A percentile compares a stretch with the other conserved stretches of the same genome.
Conservation (phyloP, 2,888 invertebrate genomes). For the Epistrophe grossulariae region DNA sequence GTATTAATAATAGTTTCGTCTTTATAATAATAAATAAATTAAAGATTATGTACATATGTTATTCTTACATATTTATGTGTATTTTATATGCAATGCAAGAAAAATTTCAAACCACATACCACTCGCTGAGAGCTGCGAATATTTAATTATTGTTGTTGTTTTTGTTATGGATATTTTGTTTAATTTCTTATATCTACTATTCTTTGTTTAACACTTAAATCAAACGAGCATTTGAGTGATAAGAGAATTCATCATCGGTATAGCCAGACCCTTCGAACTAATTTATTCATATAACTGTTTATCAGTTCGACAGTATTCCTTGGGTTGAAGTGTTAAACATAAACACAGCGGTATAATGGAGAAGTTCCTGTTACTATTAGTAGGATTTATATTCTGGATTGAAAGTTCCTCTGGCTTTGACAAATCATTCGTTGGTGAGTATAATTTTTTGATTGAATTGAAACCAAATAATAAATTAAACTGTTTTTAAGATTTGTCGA, state of each 20-base stretch:
- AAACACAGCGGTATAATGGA: slow-evolving; percentile 12
- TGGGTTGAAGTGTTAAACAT: not conserved
- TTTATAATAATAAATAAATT: no score
- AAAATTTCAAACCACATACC: no score
- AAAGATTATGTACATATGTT: no score
- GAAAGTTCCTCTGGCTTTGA: not conserved
- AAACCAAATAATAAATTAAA: not conserved
- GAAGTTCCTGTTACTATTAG: not conserved
- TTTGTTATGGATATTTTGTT: slow-evolving; percentile 6
- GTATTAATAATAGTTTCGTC: no score
- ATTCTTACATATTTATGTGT: no score
- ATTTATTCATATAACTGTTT: slow-evolving; percentile 23
- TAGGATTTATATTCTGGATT: slow-evolving; percentile 9
- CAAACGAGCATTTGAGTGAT: slow-evolving; percentile 20
- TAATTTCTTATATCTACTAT: not conserved
- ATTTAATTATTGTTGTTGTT: slow-evolving; percentile 13
- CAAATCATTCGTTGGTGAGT: slow-evolving; percentile 40
- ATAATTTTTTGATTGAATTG: not conserved
- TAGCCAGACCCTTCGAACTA: not conserved
- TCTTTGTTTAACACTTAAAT: not conserved
- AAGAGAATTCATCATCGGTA: slow-evolving; percentile 36
- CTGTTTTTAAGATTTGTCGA: slow-evolving; percentile 78
- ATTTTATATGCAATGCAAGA: no score
- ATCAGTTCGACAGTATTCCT: not conserved
- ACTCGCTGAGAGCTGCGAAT: slow-evolving; percentile 6